Evolutionary conservation across 2,113 vertebrate genomes (phyloP), one percentile per base, ranked within the genome.

Genomic region (Albula glossodonta): DNA sequence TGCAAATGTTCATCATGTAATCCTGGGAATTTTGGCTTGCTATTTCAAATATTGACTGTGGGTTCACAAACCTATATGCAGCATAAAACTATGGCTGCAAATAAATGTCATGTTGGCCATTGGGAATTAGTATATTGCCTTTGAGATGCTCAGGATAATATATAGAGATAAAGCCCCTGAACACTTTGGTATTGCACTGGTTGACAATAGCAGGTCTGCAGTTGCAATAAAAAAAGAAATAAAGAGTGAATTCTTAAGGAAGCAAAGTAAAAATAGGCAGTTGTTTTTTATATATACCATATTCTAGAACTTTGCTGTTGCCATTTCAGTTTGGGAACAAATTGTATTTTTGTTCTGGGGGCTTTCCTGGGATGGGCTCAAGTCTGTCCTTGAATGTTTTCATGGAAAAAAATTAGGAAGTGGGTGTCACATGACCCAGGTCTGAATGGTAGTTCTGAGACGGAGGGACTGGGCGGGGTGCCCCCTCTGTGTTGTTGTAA

Each of bases 381-480:
- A 82, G 63, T 83, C 63, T 80, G 70, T 51, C 53, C 70, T 83
- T 86, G 81, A 83, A 83, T 83, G 13, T 82, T 86, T 86, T 82
- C 63, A 56, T 78, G 51, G 66, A 60, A 82, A 79, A 41, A 2
- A 77, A 91, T 41, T 41, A 87, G 81, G 88, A 90, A 87, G 88
- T 41, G 84, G 80, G 48, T 57, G 84, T 91, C 88, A 87, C 51
- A 78, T 82, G 88, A 87, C 53, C 78, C 86, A 77, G 85, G 88
- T 79, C 25, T 86, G 83, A 89, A 22, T 3, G 90, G 84, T 87
- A 86, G 81, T 63, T 84, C 87, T 85, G 88, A 84, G 88, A 92
- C 90, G 86, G 82, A n/a, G 83, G 88, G 90, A 85, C 84, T 91
- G 91, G 91, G 93, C 85, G 84, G 93, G 89, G 89, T 89, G 90